These are phyloP conservation scores for Gadopsis bispinosus DNA, from an alignment of 2,797 vertebrate species.

Conservation along the genomic window DNA sequence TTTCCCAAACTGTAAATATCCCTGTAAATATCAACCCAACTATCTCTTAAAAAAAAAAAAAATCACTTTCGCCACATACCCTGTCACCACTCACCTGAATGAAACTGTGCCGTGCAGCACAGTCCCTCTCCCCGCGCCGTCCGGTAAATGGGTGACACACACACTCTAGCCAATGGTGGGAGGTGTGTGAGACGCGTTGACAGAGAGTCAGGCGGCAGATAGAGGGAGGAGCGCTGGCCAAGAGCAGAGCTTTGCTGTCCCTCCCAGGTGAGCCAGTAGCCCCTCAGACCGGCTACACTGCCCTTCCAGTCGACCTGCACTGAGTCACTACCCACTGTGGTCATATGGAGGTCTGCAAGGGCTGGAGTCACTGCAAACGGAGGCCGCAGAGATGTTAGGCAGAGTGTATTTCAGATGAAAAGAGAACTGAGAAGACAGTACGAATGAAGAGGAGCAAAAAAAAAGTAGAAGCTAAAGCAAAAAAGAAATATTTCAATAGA, in stretches of 20 bases:
- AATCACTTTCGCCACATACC: not conserved
- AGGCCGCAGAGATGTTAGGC: constrained; percentile 27
- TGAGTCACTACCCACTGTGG: constrained; percentile 82
- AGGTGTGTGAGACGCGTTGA: constrained; percentile 83
- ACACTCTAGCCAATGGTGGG: constrained; percentile 81
- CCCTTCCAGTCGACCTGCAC: constrained; percentile 85
- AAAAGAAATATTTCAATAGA: constrained; percentile 2
- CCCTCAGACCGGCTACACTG: constrained; percentile 71
- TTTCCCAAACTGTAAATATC: not conserved
- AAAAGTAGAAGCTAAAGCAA: not conserved
- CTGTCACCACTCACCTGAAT: constrained; percentile 71
- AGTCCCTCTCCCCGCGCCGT: constrained; percentile 84
- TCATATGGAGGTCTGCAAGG: constrained; percentile 85
- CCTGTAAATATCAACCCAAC: not conserved
- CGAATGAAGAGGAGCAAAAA: constrained; percentile 10
- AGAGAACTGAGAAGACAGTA: not conserved
- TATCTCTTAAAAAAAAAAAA: not conserved
- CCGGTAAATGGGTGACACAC: constrained; percentile 86
- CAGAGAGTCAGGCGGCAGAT: constrained; percentile 80
- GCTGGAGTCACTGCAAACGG: constrained; percentile 78
- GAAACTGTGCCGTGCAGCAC: constrained; percentile 84
- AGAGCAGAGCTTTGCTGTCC: constrained; percentile 47
- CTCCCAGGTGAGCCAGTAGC: constrained; percentile 89
- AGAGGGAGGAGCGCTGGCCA: constrained; percentile 73
- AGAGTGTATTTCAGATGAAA: constrained; percentile 12